Conservation (phyloP, 2,113 vertebrate genomes). For the pig (Sus scrofa) region T2T-Sscrofa CM000812.6:34580501-34581000, state of each 20-base stretch:
- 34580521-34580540: not conserved
- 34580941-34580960: not conserved
- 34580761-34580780: not conserved
- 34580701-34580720: not conserved
- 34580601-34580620: not conserved
- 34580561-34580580: not conserved
- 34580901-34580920: not conserved
- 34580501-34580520: not conserved
- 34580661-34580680: not conserved
- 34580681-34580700: not conserved
- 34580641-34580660: not conserved
- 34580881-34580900: not conserved
- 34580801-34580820: constrained; percentile 5
- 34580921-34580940: constrained; percentile 7
- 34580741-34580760: not conserved
- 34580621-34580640: not conserved
- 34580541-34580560: not conserved
- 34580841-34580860: not conserved
- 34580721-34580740: not conserved
- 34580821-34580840: not conserved
- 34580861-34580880: not conserved
- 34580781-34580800: not conserved
- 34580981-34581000: not conserved
- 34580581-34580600: not conserved
- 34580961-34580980: not conserved